Percentiles rank a stretch among this genome's conserved stretches.
Conservation (phyloP, 2,888 invertebrate species). For the Crioceris asparagi region DNA sequence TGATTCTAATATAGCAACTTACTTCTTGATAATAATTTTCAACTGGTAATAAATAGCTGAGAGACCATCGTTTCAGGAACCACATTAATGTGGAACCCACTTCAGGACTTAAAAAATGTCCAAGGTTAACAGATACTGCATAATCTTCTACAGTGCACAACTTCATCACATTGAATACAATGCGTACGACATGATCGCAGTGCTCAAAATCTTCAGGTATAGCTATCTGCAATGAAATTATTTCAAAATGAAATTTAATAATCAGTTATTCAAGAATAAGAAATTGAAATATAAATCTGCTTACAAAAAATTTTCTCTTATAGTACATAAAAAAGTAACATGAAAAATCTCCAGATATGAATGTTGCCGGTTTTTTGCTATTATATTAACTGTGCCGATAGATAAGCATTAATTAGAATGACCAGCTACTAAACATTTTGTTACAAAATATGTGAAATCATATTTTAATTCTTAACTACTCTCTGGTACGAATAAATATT, state of each 20-base stretch:
- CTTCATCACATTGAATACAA: slow-evolving; percentile 60
- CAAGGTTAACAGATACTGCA: slow-evolving; percentile 55
- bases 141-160: slow-evolving; percentile 67
- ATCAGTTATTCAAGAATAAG: not conserved
- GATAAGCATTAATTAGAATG: no score
- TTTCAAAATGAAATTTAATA: not conserved
- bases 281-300: not conserved
- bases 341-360: no score
- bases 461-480: no score
- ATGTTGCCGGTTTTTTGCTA: no score
- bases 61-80: slow-evolving; percentile 69
- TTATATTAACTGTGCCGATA: no score
- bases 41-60: slow-evolving; percentile 57
- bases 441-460: no score
- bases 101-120: slow-evolving; percentile 64
- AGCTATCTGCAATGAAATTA: no score
- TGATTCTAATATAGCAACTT: slow-evolving; percentile 11
- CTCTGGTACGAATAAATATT: no score
- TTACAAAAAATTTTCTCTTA: no score
- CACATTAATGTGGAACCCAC: slow-evolving; percentile 66
- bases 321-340: no score
- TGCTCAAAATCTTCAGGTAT: slow-evolving; percentile 36
- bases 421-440: no score
- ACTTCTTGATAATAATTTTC: slow-evolving; percentile 49
- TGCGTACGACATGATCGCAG: slow-evolving; percentile 43